Evolutionary conservation across 37 sponge, comb jelly and placozoan species (phyloP).

Genomic region (Amphimedon queenslandica): DNA sequence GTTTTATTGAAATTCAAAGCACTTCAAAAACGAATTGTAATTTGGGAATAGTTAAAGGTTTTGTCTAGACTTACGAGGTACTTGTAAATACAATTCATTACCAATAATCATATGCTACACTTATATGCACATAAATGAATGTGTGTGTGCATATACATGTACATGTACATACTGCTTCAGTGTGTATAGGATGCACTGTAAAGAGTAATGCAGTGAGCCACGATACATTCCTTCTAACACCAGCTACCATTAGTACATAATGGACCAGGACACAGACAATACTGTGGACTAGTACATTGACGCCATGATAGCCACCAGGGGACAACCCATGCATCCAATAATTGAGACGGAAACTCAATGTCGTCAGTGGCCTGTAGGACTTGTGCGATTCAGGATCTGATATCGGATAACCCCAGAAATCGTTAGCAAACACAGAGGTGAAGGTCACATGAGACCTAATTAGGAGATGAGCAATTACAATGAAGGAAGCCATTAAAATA

Average conservation of each 20-base stretch:
- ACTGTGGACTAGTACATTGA: constrained; percentile 70
- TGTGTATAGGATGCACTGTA: constrained; percentile 89
- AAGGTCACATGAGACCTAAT: constrained; percentile 47
- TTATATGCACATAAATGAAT: neutral
- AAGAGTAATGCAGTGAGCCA: constrained; percentile 61
- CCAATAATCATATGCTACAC: too few species aligned
- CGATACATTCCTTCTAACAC: neutral
- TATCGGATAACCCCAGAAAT: constrained; percentile 85
- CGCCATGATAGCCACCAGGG: constrained; percentile 64
- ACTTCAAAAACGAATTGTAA: too few species aligned
- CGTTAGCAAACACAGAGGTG: constrained; percentile 55
- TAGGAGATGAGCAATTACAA: too few species aligned
- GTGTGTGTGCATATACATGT: neutral
- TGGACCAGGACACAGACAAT: constrained; percentile 51
- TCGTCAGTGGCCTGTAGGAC: constrained; percentile 83
- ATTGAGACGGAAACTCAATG: constrained; percentile 68
- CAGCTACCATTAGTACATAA: constrained; percentile 2
- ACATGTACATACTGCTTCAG: constrained; percentile 65
- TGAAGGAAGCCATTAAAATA: too few species aligned
- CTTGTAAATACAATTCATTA: too few species aligned
- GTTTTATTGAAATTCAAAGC: too few species aligned
- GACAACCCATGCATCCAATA: constrained; percentile 56
- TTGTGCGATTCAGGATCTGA: constrained; percentile 78
- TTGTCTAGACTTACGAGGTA: too few species aligned
- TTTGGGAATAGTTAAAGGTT: too few species aligned